These are phyloP conservation scores for Dipodomys spectabilis DNA, from an alignment of 2,113 vertebrate species.

Conservation along the genomic window DNA sequence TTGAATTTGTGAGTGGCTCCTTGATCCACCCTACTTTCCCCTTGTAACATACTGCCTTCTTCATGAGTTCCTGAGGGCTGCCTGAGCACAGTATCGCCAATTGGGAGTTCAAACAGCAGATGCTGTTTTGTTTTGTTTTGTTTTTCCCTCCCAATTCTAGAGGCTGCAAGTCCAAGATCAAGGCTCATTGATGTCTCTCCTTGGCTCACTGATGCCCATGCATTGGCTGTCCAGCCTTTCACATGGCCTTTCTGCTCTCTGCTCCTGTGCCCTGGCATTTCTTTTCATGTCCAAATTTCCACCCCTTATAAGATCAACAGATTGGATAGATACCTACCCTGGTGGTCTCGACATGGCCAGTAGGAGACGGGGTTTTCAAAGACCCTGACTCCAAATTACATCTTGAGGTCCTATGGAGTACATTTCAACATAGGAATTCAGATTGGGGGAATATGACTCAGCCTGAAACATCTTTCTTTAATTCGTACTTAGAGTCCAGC, in stretches of 20 bases:
- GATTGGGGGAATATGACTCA: background rate
- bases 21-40: background rate
- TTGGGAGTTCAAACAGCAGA: background rate
- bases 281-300: background rate
- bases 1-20: background rate
- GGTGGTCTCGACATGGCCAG: background rate
- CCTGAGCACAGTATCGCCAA: background rate
- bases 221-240: background rate
- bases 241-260: rapidly evolving
- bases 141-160: background rate
- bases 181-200: background rate
- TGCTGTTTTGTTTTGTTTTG: background rate
- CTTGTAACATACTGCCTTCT: background rate
- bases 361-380: background rate
- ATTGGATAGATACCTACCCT: background rate
- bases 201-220: rapidly evolving
- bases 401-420: background rate
- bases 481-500: background rate
- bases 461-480: background rate
- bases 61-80: background rate
- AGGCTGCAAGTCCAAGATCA: background rate
- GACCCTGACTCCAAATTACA: background rate
- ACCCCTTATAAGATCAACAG: background rate
- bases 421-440: background rate
- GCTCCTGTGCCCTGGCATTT: rapidly evolving